Evolutionary conservation across 1,140 invertebrate genomes (phyloP).

Genomic region (Hyles euphorbiae): DNA sequence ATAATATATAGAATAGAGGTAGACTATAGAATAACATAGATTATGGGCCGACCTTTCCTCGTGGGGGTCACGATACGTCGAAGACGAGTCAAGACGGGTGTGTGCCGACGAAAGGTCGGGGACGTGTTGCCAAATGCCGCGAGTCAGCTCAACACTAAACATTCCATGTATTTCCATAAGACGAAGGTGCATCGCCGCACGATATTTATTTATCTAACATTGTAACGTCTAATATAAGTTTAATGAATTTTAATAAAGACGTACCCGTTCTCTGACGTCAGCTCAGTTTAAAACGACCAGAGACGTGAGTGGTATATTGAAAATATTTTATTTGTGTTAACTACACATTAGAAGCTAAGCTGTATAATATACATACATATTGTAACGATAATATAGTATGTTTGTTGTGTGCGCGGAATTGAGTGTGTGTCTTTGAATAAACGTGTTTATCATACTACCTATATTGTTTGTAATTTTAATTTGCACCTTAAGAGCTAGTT

Average conservation of each 20-base stretch:
- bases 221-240: conserved; percentile 8
- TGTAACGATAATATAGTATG: conserved; percentile 43
- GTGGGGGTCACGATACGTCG: conserved; percentile 33
- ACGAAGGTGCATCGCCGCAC: conserved; percentile 27
- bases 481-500: conserved; percentile 18
- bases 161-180: conserved; percentile 45
- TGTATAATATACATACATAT: conserved; percentile 34
- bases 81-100: conserved; percentile 47
- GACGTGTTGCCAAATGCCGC: conserved; percentile 54
- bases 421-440: conserved; percentile 52
- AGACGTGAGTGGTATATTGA: neutral
- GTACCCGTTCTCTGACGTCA: conserved; percentile 9
- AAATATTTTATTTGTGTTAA: conserved; percentile 5
- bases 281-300: conserved; percentile 7
- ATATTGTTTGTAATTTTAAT: conserved; percentile 47
- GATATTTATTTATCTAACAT: conserved; percentile 33
- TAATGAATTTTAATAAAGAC: conserved; percentile 7
- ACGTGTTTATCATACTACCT: conserved; percentile 64
- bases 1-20: conserved; percentile 31
- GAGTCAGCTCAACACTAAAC: conserved; percentile 47
- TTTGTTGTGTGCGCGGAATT: conserved; percentile 38
- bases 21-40: conserved; percentile 15
- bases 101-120: conserved; percentile 48
- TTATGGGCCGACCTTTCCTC: conserved; percentile 35
- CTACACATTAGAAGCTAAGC: conserved; percentile 11